Evolutionary conservation across 2,888 invertebrate genomes (phyloP).

Genomic region (Netelia melanura): DNA sequence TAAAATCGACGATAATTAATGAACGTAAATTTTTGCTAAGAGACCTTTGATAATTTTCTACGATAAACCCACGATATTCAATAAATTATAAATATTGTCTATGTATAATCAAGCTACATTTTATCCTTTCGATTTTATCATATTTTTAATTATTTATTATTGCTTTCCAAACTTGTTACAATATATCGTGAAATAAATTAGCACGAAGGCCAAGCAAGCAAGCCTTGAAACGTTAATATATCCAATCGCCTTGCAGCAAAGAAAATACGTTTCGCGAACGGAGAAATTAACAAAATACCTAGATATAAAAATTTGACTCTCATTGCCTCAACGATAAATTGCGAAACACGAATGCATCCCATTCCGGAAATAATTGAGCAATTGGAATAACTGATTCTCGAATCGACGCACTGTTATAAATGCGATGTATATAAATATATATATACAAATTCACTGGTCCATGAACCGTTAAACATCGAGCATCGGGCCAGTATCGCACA

Average conservation of each 20-base stretch:
- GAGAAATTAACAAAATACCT: background rate
- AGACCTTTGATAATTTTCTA: too few relatives aligned
- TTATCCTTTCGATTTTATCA: too few relatives aligned
- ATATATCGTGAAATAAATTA: too few relatives aligned
- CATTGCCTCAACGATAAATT: background rate
- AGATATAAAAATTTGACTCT: background rate
- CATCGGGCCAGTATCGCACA: slow-evolving; percentile 26
- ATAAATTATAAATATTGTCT: too few relatives aligned
- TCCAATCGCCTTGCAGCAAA: background rate
- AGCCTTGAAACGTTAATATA: background rate
- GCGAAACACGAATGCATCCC: background rate
- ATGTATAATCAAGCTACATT: too few relatives aligned
- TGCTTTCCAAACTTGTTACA: too few relatives aligned
- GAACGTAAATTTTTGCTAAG: too few relatives aligned
- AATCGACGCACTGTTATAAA: background rate
- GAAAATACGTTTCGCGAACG: background rate
- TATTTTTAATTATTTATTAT: too few relatives aligned
- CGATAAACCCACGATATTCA: too few relatives aligned
- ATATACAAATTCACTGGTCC: slow-evolving; percentile 30
- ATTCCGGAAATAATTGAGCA: slow-evolving; percentile 29
- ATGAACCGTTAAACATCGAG: slow-evolving; percentile 54
- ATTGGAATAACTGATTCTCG: slow-evolving; percentile 41
- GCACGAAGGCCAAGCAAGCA: too few relatives aligned
- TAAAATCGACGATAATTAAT: too few relatives aligned
- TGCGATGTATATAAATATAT: slow-evolving; percentile 5